Evolutionary conservation across 2,888 invertebrate species (phyloP), one percentile per base, ranked within the genome.

Genomic region (Apamea epomidion): DNA sequence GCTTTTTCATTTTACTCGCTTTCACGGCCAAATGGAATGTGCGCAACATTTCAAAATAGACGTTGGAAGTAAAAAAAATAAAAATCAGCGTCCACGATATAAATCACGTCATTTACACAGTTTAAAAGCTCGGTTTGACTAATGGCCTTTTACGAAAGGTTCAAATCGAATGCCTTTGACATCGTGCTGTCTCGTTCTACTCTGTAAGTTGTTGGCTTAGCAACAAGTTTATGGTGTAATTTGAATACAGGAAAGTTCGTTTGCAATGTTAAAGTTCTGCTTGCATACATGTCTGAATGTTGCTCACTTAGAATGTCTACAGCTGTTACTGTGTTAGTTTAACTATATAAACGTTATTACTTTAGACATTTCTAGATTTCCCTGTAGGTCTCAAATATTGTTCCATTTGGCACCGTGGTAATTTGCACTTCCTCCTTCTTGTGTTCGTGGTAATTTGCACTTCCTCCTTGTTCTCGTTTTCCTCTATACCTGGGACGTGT

Each of bases 41-140:
- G 90, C 91, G 90, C 92, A 91, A 92, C 93, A 91, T 94, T 94
- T 93, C 91, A 91, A 94, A 94, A 93, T 94, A 92, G 92, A 91
- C 88, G 90, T 89, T 81, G 84, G 89, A 88, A 90, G 82, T 86
- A 88, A 90, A 93, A 91, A 87, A 91, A 92, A 92, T 91, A 92
- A 92, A 94, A 94, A 94, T 92, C 92, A 90, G 88, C 92, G 91
- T 90, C 90, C 88, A 76, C 88, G 88, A 91, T 91, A 94, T 94
- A 94, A 95, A 94, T 94, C 93, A 94, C 91, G 92, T 92, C 94
- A 92, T 92, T 93, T 92, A 93, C 93, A 93, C 92, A 93, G 93
- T 94, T 94, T 94, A 92, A 93, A 94, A 94, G 93, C 93, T 88
- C 86, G 91, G 91, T 92, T 92, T 93, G 93, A 94, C 92, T 94